Evolutionary conservation across 2,113 vertebrate genomes (phyloP), one percentile per base, ranked within the genome.

Genomic region (Mystacornis crossleyi): DNA sequence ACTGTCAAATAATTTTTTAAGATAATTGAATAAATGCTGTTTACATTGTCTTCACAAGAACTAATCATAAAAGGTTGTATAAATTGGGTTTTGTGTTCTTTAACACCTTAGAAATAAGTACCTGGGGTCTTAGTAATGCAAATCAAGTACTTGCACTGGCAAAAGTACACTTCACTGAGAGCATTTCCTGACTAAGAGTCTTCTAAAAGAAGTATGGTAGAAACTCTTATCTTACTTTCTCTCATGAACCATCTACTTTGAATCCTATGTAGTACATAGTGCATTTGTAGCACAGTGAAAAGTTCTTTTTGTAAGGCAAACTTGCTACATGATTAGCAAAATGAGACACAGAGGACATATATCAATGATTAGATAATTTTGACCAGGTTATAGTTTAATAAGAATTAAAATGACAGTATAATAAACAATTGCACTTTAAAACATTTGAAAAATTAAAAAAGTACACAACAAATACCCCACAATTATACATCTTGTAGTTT

Each of bases 381-480:
- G 94, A 95, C 95, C 90, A 95, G 97, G 95, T 97, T 97, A 98
- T 97, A 98, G 97, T 97, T 98, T 98, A 98, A 97, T 97, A 96
- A 95, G 95, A 97, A 98, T 97, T 97, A 97, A 97, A 97, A 97
- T 97, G 94, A 98, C 95, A 97, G 94, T 96, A 84, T 98, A 98
- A 98, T 98, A 98, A 98, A 98, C 98, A 98, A 99, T 98, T 99
- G 98, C 97, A 98, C 98, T 98, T 98, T 96, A 97, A 97, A 98
- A 98, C 94, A 97, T 95, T 94, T 98, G 97, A 98, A 98, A 98
- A 98, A 98, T 97, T 98, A 95, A 97, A 98, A 98, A 98, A 98
- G 97, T 98, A 98, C 98, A 98, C 97, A 98, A 97, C 97, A 93
- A 97, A 96, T 97, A 96, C 95, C 93, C 97, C 98, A 98, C 97